Evolutionary conservation across 2,113 vertebrate genomes (phyloP).

Genomic region (Fukomys damarensis): DNA sequence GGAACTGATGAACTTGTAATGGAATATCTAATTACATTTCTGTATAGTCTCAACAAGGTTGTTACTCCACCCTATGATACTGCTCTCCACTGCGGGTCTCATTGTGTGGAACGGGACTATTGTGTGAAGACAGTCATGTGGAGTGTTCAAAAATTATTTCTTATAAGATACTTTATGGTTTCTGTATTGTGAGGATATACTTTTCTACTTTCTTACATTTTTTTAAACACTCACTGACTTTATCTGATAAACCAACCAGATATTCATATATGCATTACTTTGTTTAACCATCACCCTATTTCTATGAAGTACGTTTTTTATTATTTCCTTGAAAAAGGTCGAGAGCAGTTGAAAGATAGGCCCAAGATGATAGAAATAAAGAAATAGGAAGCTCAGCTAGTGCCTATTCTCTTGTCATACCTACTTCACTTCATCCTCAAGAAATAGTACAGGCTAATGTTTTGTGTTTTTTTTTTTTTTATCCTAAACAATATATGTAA

Average conservation of each 20-base stretch:
- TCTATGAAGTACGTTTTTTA: background rate
- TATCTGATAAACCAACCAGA: background rate
- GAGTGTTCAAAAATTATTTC: background rate
- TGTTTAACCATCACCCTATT: background rate
- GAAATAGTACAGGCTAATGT: background rate
- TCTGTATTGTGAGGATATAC: background rate
- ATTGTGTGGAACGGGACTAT: background rate
- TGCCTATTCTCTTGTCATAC: background rate
- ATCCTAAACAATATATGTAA: background rate
- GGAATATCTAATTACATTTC: background rate
- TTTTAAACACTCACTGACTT: background rate
- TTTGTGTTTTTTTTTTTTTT: background rate
- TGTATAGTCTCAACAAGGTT: background rate
- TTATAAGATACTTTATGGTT: background rate
- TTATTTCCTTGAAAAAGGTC: background rate
- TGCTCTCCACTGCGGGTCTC: accelerated
- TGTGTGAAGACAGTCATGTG: background rate
- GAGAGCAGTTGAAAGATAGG: background rate
- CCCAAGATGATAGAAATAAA: background rate
- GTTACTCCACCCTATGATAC: background rate
- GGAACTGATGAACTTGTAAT: background rate
- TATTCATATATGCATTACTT: background rate
- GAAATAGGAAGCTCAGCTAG: background rate
- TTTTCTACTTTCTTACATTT: background rate
- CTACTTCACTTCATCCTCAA: background rate